Evolutionary conservation across 2,113 vertebrate genomes (phyloP), one percentile per base, ranked within the genome.

Genomic region (Dascyllus trimaculatus): DNA sequence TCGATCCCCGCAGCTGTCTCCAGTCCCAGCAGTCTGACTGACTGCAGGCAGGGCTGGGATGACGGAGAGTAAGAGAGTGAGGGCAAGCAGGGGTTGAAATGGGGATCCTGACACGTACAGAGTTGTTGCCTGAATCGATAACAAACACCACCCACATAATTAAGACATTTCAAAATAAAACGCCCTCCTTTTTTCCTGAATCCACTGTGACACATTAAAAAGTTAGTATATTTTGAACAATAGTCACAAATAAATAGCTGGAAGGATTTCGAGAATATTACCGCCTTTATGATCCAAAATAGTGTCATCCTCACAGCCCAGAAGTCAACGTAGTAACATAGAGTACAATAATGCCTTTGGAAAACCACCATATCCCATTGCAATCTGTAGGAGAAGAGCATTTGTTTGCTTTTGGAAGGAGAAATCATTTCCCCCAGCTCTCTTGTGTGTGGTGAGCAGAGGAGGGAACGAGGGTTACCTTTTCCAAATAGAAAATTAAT

Each of bases 401-500:
- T 64, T 60, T 81, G 26, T 78, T 61, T 64, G 45, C 46, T 14
- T 64, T 60, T 1, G 5, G 49, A 14, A 19, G 48, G 19, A 21
- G 5, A 62, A 67, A 63, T 63, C 9, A 81, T 85, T 77, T 64
- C 21, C 24, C 38, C 22, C 19, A 22, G 26, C 17, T 54, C 15
- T 38, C 57, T 14, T 58, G 67, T 26, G 62, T 56, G 11, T 35
- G 26, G 25, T 26, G 63, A 52, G 24, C 32, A 26, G 14, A 4
- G 51, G 8, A 35, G 3, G 11, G 19, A 48, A 17, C 26, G 48
- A 19, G 32, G 29, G 58, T 65, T 70, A 51, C 65, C n/a, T n/a
- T n/a, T 60, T 74, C 53, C 65, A 84, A 65, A 67, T 49, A 32
- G 14, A 10, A 75, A 65, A 78, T 43, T 29, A 43, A 74, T 46